phyloP scores from a whole-genome alignment of 2,888 invertebrate species.

The Monopis laevigella region DNA sequence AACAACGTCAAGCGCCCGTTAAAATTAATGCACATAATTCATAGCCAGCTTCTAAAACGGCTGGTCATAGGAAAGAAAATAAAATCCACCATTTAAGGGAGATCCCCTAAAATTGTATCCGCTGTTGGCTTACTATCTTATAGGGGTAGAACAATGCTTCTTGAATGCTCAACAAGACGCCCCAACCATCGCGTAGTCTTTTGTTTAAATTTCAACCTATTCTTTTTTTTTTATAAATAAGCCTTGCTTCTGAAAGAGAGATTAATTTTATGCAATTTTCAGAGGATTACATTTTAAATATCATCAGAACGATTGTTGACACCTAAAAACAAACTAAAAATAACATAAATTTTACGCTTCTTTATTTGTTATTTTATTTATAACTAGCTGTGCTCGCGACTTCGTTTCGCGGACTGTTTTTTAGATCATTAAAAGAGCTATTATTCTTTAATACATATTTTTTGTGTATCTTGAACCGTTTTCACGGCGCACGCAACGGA shows the following conservation, averaged over 20 bases:
- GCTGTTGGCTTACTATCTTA: conserved; percentile 23
- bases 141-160: conserved; percentile 39
- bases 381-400: too few relatives aligned
- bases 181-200: conserved; percentile 40
- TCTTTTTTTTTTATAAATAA: conserved; percentile 24
- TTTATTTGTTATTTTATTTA: too few relatives aligned
- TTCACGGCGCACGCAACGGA: too few relatives aligned
- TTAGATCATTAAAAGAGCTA: too few relatives aligned
- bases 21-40: conserved; percentile 56
- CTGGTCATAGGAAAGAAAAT: conserved; percentile 25
- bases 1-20: conserved; percentile 21
- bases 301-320: too few relatives aligned
- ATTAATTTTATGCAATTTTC: conserved; percentile 6
- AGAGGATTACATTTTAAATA: not conserved
- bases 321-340: too few relatives aligned
- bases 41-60: conserved; percentile 30
- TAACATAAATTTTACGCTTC: too few relatives aligned
- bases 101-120: conserved; percentile 9
- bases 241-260: not conserved
- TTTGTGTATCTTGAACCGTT: too few relatives aligned
- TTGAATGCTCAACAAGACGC: conserved; percentile 24
- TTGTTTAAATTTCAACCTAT: conserved; percentile 43
- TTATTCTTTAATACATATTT: too few relatives aligned
- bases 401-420: too few relatives aligned
- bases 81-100: conserved; percentile 13